Evolutionary conservation across 2,888 invertebrate species (phyloP), one percentile per base, ranked within the genome.

Genomic region (Hedya salicella): DNA sequence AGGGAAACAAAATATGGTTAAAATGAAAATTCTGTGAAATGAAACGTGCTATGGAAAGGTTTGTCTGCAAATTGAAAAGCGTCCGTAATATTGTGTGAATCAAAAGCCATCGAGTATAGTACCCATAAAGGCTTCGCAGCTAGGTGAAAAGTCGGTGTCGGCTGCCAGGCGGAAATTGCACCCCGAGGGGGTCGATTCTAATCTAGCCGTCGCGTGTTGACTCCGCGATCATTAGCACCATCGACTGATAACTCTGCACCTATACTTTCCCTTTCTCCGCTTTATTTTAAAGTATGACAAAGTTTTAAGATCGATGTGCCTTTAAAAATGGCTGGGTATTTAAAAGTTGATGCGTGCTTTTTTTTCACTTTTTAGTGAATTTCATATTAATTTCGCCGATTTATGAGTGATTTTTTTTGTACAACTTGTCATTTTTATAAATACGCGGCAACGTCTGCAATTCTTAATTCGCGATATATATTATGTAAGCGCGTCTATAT

Each of bases 121-220:
- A 63, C 54, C 62, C 52, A 68, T 66, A 65, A 61, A 46, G 21
- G 53, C 44, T 54, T 61, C 54, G 30, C 46, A 14, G 64, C 64
- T 50, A 50, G 49, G 64, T 52, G 64, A 65, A 79, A 80, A 78
- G 75, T 75, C 69, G 78, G 78, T 85, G 87, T 87, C 81, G 78
- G 79, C 77, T 81, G 83, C 82, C 76, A 75, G 77, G 73, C 89
- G 90, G 90, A 90, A 89, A 89, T 91, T 89, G 89, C 87, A 80
- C 82, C 81, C 83, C 71, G 82, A 82, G 85, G 80, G 81, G 83
- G 81, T 76, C 83, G 88, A 91, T 91, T 65, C 79, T 89, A 90
- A 91, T 90, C 90, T 87, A 80, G 64, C 70, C 78, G 83, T 91
- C 86, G 89, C 90, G 91, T 91, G 89, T 79, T 77, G 65, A 39